A percentile compares a stretch with the other conserved stretches of the same genome.
Evolutionary conservation across 2,797 vertebrate species (phyloP).

Genomic region (Gallinago nigripennis): DNA sequence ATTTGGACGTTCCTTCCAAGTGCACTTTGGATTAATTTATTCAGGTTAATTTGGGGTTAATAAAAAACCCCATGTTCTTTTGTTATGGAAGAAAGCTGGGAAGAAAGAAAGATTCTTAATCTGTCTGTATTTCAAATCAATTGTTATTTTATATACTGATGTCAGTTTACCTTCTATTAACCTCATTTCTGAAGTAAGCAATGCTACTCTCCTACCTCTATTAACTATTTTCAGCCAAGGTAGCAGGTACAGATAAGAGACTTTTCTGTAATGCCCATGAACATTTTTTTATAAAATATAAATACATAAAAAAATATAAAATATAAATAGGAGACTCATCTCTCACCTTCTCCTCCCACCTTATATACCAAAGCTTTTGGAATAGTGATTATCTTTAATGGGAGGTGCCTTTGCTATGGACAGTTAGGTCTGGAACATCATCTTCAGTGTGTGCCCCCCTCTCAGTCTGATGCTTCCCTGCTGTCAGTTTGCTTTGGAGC

Average conservation of each 20-base stretch:
- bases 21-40: neutral
- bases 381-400: neutral
- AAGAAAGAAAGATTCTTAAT: neutral
- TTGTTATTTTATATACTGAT: neutral
- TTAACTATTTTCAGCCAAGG: neutral
- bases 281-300: neutral
- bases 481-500: neutral
- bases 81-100: neutral
- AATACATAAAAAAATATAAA: neutral
- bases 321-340: accelerated
- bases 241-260: neutral
- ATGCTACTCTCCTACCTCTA: neutral
- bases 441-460: too few species aligned
- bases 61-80: neutral
- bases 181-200: neutral
- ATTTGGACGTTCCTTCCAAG: neutral
- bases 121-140: neutral
- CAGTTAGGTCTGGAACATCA: neutral
- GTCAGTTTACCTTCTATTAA: neutral
- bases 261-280: neutral
- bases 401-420: neutral
- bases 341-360: neutral
- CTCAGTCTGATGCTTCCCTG: neutral
- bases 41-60: neutral
- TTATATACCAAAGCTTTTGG: neutral